Evolutionary conservation across 2,888 invertebrate species (phyloP).

Genomic region (Pachymerium ferrugineum): DNA sequence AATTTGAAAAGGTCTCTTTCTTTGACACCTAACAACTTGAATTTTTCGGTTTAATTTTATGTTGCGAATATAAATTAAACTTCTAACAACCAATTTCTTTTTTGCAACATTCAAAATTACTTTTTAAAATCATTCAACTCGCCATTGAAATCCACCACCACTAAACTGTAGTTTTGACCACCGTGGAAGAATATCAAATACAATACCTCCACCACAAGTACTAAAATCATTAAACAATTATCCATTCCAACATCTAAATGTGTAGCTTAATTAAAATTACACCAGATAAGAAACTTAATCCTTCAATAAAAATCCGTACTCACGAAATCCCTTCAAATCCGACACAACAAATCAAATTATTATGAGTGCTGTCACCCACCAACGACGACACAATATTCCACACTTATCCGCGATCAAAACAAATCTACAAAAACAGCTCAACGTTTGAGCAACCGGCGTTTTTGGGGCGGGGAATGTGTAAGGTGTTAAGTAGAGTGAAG

Average conservation of each 20-base stretch:
- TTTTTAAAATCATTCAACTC: neutral
- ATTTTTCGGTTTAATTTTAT: no score
- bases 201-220: neutral
- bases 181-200: neutral
- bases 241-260: neutral
- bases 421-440: no score
- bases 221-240: neutral
- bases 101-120: no score
- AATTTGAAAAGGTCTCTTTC: no score
- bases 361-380: no score
- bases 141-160: neutral
- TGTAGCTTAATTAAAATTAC: no score
- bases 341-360: neutral
- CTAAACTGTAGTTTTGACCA: neutral
- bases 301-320: no score
- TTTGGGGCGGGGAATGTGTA: neutral
- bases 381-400: neutral
- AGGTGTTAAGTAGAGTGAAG: constrained; percentile 9
- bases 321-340: neutral
- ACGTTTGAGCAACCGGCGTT: neutral
- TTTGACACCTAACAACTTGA: no score
- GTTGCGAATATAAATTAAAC: no score
- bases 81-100: no score
- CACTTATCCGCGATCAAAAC: neutral
- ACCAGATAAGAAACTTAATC: neutral